Base-by-base conservation (phyloP, 2,888 invertebrate genomes). In the Callyntrura guangdongensis region DNA sequence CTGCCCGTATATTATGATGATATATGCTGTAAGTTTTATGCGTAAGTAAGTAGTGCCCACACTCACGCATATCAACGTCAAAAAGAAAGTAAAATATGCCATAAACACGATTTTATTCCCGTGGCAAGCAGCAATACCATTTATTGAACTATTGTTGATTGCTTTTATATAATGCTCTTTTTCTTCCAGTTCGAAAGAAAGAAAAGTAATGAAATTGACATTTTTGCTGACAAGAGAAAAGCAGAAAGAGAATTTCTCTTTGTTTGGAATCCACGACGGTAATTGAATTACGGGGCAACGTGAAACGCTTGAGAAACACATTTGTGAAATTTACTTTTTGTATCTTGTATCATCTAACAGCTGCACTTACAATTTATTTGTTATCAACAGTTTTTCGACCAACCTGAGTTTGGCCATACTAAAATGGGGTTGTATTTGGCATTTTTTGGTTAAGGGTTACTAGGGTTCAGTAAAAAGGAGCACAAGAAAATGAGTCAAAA, bases 61-160 rank as follows among this genome's bases (percentile, higher is more conserved):
- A 36, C 17, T 27, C 25, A 64, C 22, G 25, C 9, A 69, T 17
- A 8, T 36, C 36, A 69, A 17, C 69, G 36, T 45, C 45, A 69
- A 69, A n/a, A 45, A 45, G 69, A 45, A 17, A 20, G 0, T 27
- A 4, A 69, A 45, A n/a, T 67, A 67, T 2, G 64, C 64, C 25
- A 67, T 69, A 69, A 69, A 69, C n/a, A 45, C n/a, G 69, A 69
- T 69, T 69, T 69, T 69, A 69, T 69, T 36, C 69, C 8, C 45
- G 69, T 69, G 45, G 36, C 69, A 69, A 6, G 64, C 64, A 14
- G 12, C 64, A 64, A 11, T 0, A 12, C 22, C 12, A 64, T 64
- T 64, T 25, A 25, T 64, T 22, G 6, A 36, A 36, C 36, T 36
- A 36, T 36, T 36, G 17, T 4, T n/a, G 2, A 36, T 36, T 36